Conservation (phyloP, 2,888 invertebrate genomes). For the Mylabris sibirica region DNA sequence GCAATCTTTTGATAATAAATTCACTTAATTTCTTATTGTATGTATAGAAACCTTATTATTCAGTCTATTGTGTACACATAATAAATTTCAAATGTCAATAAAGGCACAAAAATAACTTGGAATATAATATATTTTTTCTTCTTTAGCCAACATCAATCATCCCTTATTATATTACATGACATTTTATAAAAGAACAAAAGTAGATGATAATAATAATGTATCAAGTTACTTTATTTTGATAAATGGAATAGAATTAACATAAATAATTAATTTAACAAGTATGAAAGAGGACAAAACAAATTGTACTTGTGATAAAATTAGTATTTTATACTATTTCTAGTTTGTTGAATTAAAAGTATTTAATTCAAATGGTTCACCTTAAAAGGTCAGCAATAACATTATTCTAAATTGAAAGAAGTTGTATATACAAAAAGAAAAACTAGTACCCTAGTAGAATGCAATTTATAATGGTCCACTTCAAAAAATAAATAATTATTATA, state of each 20-base stretch:
- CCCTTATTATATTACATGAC: background rate
- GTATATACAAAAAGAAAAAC: background rate
- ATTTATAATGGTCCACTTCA: background rate
- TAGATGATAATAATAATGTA: background rate
- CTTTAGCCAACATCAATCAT: background rate
- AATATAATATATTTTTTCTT: background rate
- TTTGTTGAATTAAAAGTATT: background rate
- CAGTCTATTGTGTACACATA: background rate
- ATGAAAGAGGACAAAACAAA: background rate
- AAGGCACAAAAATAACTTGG: background rate
- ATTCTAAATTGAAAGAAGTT: background rate
- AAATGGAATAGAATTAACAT: constrained; percentile 6
- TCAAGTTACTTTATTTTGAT: constrained; percentile 5
- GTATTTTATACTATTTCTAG: background rate
- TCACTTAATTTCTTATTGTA: background rate
- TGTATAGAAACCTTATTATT: background rate
- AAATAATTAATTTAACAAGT: background rate
- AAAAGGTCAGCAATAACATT: constrained; percentile 5
- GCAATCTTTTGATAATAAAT: background rate
- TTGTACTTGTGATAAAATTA: background rate
- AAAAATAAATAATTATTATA: no score
- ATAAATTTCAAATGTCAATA: constrained; percentile 6
- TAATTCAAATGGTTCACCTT: constrained; percentile 2
- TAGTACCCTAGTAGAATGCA: background rate
- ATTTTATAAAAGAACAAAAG: background rate